Evolutionary conservation across 2,888 invertebrate genomes (phyloP).

Genomic region (Pollenia angustigena): DNA sequence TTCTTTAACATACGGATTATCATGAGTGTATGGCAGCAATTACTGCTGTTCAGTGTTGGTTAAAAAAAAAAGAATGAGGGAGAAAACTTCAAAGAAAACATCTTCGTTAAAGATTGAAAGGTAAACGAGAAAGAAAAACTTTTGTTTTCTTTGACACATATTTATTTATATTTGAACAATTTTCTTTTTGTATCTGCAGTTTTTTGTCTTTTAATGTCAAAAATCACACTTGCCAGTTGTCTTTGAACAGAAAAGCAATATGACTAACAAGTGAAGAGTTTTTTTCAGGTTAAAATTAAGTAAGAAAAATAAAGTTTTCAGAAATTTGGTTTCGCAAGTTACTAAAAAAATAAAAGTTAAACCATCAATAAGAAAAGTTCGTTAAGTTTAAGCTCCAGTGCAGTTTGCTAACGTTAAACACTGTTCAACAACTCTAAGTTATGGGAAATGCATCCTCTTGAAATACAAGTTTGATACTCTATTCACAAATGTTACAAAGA

Average conservation of each 20-base stretch:
- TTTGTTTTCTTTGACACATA: constrained; percentile 62
- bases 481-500: too few relatives aligned
- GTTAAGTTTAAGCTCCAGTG: too few relatives aligned
- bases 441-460: too few relatives aligned
- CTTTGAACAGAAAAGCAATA: constrained; percentile 10
- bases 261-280: not conserved
- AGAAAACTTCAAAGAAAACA: constrained; percentile 23
- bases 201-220: constrained; percentile 42
- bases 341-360: too few relatives aligned
- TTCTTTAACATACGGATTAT: constrained; percentile 7
- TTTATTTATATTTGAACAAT: constrained; percentile 4
- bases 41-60: not conserved
- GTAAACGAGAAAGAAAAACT: constrained; percentile 64
- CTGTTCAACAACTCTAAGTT: too few relatives aligned
- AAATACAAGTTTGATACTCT: too few relatives aligned
- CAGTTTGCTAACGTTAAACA: too few relatives aligned
- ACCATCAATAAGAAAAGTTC: too few relatives aligned
- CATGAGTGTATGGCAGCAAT: not conserved
- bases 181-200: not conserved
- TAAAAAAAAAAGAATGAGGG: not conserved
- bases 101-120: constrained; percentile 59
- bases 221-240: constrained; percentile 61
- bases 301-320: not conserved
- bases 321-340: not conserved
- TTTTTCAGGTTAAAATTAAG: not conserved